Evolutionary conservation across 2,113 vertebrate genomes (phyloP).

Genomic region (Sphaerodactylus townsendi): DNA sequence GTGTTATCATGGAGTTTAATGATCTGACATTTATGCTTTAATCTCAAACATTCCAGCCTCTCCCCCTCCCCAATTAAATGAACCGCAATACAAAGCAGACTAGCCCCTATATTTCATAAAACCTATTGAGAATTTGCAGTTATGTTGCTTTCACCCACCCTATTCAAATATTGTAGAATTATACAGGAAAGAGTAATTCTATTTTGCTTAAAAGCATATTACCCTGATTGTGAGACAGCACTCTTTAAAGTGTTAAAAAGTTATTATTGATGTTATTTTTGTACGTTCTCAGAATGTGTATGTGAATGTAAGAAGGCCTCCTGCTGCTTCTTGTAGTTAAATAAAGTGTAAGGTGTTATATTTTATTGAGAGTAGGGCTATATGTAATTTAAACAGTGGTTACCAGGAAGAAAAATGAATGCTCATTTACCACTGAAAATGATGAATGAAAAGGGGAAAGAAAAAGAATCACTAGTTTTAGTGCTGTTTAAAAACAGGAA

Average conservation of each 20-base stretch:
- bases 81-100: not conserved
- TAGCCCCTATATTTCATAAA: not conserved
- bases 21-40: not conserved
- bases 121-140: not conserved
- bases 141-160: not conserved
- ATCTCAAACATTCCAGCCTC: not conserved
- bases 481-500: not conserved
- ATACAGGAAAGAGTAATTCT: not conserved
- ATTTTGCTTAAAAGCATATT: too few species aligned
- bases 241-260: too few species aligned
- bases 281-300: too few species aligned
- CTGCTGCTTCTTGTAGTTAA: too few species aligned
- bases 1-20: accelerated
- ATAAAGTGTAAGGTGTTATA: not conserved
- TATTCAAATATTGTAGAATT: not conserved
- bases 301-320: too few species aligned
- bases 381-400: not conserved
- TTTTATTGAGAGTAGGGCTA: not conserved
- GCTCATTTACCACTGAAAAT: constrained; percentile 5
- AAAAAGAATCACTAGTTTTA: not conserved
- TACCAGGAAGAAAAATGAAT: not conserved
- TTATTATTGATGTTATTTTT: too few species aligned
- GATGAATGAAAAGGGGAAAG: not conserved
- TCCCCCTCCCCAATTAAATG: not conserved
- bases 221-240: too few species aligned